Evolutionary conservation across 2,888 invertebrate species (phyloP).

Genomic region (Prenolepis imparis): DNA sequence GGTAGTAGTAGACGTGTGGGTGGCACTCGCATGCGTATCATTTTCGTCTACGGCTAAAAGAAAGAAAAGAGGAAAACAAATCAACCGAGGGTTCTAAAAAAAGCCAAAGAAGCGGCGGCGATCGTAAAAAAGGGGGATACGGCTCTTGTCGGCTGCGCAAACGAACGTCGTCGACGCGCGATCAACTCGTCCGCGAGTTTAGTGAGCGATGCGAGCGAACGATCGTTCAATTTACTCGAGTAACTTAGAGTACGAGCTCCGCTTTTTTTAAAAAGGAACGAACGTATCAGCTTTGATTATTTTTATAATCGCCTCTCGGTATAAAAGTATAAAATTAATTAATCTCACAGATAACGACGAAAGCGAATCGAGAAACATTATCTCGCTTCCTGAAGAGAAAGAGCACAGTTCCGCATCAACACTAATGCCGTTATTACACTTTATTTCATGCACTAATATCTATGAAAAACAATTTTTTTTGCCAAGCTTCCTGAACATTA

Average conservation of each 20-base stretch:
- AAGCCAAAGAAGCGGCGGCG: conserved; percentile 73
- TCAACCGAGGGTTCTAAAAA: conserved; percentile 68
- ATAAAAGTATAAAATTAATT: neutral
- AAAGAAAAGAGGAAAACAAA: conserved; percentile 81
- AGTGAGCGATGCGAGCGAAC: neutral
- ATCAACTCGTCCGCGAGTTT: neutral
- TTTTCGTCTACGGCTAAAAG: conserved; percentile 84
- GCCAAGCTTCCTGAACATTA: neutral
- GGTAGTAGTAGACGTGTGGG: conserved; percentile 80
- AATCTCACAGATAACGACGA: neutral
- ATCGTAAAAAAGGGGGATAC: neutral
- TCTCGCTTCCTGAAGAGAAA: neutral
- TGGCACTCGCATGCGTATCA: conserved; percentile 85
- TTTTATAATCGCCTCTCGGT: neutral
- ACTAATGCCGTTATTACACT: neutral
- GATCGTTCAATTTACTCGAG: neutral
- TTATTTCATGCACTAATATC: conserved; percentile 35
- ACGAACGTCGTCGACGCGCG: neutral
- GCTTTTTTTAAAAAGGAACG: neutral
- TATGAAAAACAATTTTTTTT: neutral
- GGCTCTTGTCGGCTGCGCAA: neutral
- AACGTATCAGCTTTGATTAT: neutral
- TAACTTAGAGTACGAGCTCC: neutral
- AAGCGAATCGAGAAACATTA: neutral
- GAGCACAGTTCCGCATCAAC: neutral